Evolutionary conservation across 1,140 invertebrate genomes (phyloP), one percentile per base, ranked within the genome.

Genomic region (Mamestra configurata): DNA sequence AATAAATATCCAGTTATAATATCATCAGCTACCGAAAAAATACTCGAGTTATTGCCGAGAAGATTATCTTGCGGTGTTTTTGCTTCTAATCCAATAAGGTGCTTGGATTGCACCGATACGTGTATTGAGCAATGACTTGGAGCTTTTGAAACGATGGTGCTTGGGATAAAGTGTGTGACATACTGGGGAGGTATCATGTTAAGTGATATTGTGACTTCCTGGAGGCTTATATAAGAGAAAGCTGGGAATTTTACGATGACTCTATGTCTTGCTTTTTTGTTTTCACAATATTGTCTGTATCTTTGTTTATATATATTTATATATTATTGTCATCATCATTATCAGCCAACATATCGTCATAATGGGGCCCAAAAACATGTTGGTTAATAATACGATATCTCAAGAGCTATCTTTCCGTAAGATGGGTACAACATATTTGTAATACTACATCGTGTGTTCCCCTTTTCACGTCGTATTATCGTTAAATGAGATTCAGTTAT

Each of bases 31-130:
- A 64, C 57, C 43, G 53, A 66, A 73, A 64, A 68, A 35, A 40
- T 46, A 73, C n/a, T 6, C n/a, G 64, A 64, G 40, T 40, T 79
- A 66, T 66, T 73, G 78, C 70, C 43, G 46, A 68, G 73, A 77
- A 68, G 49, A 75, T 68, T 68, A 68, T 27, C 71, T 20, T 40
- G 40, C 22, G 59, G 49, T 79, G 71, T 76, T 68, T 66, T 80
- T 76, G 49, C 20, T 22, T 57, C 7, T 80, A 68, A 80, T 72
- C 68, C 70, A 49, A 55, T 76, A 66, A 64, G 31, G 59, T 37
- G 31, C 6, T 64, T 31, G 59, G 51, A 64, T 64, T 37, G 31
- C 31, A 64, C 11, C 35, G 31, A 37, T 64, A 18, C 31, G 13
- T 55, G 51, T 22, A 53, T 10, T 22, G 20, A 55, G 18, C 51